Conservation (phyloP, 2,888 invertebrate genomes). For the Iselma pallidipennis region DNA sequence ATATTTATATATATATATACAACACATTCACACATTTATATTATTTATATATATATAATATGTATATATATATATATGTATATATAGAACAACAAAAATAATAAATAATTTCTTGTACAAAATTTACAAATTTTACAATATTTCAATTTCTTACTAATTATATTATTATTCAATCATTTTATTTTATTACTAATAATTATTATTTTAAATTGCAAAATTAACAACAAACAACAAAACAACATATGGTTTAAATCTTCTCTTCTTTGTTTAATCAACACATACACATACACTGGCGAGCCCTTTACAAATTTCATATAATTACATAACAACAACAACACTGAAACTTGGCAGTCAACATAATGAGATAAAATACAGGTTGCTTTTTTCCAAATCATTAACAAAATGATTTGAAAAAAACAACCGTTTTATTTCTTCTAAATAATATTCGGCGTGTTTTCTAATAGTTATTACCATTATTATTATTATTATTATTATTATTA, state of each 20-base stretch:
- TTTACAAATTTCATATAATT: slow-evolving; percentile 27
- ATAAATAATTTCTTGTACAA: slow-evolving; percentile 41
- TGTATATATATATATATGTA: slow-evolving; percentile 17
- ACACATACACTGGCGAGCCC: slow-evolving; percentile 8
- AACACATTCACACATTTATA: slow-evolving; percentile 9
- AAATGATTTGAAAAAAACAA: too few species aligned
- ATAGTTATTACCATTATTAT: slow-evolving; percentile 14
- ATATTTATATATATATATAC: not conserved
- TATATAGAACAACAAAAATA: slow-evolving; percentile 24
- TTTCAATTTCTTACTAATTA: slow-evolving; percentile 17
- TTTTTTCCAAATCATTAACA: too few species aligned
- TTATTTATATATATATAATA: slow-evolving; percentile 16
- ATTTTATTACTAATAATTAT: not conserved
- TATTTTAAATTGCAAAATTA: slow-evolving; percentile 24
- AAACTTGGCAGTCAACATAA: slow-evolving; percentile 36
- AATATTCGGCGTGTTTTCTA: slow-evolving; percentile 28
- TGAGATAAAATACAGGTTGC: slow-evolving; percentile 14
- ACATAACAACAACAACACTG: slow-evolving; percentile 30
- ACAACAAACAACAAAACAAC: slow-evolving; percentile 36
- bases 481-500: too few species aligned
- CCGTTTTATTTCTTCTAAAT: slow-evolving; percentile 14
- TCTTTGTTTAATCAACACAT: not conserved
- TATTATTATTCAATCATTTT: not conserved
- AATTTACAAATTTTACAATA: slow-evolving; percentile 41
- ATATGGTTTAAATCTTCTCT: slow-evolving; percentile 13